phyloP scores from a whole-genome alignment of 2,113 vertebrate genomes.

The Ceuthmochares aereus region DNA sequence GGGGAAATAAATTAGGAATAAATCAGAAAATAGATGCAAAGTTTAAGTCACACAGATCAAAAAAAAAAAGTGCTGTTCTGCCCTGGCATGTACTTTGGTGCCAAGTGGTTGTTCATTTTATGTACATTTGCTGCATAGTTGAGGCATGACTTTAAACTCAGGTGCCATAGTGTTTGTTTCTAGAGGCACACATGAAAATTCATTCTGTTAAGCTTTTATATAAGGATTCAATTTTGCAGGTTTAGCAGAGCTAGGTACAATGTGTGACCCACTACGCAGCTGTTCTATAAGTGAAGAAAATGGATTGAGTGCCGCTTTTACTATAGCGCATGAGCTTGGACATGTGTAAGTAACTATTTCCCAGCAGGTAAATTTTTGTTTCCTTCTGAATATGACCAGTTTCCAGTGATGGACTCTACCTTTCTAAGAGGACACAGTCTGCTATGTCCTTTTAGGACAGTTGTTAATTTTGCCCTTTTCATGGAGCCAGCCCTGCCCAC shows the following conservation, averaged over 20 bases:
- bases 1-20: not conserved
- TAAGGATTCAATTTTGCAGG: constrained; percentile 78
- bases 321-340: constrained; percentile 95
- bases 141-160: not conserved
- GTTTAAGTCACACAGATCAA: not conserved
- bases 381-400: not conserved
- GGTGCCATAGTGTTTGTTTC: not conserved
- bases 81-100: not conserved
- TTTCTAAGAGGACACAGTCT: not conserved
- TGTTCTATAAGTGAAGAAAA: constrained; percentile 98
- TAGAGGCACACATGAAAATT: not conserved
- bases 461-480: not conserved
- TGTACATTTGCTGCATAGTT: not conserved
- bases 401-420: not conserved
- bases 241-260: constrained; percentile 93
- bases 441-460: not conserved
- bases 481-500: not conserved
- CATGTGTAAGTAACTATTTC: constrained; percentile 90
- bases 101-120: rapidly evolving
- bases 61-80: not conserved
- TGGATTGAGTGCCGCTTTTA: constrained; percentile 95
- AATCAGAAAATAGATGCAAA: not conserved
- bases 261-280: constrained; percentile 93
- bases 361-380: not conserved
- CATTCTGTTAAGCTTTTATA: constrained; percentile 29